These are phyloP conservation scores for Elysia crispata DNA, from an alignment of 2,888 invertebrate genomes.

Conservation along the genomic window DNA sequence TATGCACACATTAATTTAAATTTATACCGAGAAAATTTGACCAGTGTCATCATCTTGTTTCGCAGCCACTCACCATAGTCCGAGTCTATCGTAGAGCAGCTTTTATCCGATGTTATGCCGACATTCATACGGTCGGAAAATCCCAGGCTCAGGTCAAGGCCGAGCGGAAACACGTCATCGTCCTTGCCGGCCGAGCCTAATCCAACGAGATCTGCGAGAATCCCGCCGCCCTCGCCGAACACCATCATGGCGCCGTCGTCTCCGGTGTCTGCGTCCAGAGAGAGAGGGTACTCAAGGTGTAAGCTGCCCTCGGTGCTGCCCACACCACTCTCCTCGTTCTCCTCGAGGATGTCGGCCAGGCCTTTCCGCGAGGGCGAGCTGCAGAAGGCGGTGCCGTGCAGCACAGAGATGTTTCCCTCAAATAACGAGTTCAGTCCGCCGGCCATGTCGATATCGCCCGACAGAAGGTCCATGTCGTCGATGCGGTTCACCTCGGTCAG, in stretches of 20 bases:
- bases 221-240: too few relatives aligned
- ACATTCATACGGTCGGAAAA: slow-evolving; percentile 24
- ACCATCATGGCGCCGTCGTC: not conserved
- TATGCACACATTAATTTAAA: too few relatives aligned
- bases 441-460: slow-evolving; percentile 30
- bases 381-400: slow-evolving; percentile 29
- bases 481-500: slow-evolving; percentile 38
- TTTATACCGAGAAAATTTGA: too few relatives aligned
- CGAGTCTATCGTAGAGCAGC: slow-evolving; percentile 24
- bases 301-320: not conserved
- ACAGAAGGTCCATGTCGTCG: not conserved
- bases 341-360: not conserved
- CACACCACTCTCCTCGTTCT: not conserved
- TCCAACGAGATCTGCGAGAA: not conserved
- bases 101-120: slow-evolving; percentile 22
- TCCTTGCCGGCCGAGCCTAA: not conserved
- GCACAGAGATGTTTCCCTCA: slow-evolving; percentile 21
- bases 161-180: slow-evolving; percentile 20
- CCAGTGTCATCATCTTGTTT: too few relatives aligned
- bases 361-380: not conserved
- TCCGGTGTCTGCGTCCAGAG: slow-evolving; percentile 3
- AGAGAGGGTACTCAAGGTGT: not conserved
- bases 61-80: slow-evolving; percentile 35
- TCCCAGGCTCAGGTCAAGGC: slow-evolving; percentile 34
- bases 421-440: slow-evolving; percentile 29